These are phyloP conservation scores for Rhyacichthys aspro DNA, from an alignment of 2,797 vertebrate species.

Conservation along the genomic window DNA sequence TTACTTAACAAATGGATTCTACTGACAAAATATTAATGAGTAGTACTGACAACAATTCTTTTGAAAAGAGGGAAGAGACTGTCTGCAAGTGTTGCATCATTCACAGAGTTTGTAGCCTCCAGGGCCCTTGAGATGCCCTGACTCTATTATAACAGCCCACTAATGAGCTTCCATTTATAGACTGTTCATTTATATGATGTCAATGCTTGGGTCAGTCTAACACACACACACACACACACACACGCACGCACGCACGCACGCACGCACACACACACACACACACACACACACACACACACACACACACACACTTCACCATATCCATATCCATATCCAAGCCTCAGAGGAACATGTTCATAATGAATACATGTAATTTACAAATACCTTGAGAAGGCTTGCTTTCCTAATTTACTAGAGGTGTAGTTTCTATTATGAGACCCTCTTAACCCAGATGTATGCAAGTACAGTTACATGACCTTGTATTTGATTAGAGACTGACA, in stretches of 20 bases:
- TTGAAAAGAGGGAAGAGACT: constrained; percentile 20
- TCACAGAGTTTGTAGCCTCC: constrained; percentile 50
- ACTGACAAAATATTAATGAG: neutral
- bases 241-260: constrained; percentile 36
- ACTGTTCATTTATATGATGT: constrained; percentile 74
- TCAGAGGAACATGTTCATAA: constrained; percentile 45
- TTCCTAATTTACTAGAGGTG: constrained; percentile 31
- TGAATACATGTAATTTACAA: constrained; percentile 52
- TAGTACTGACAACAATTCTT: constrained; percentile 23
- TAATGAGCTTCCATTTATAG: constrained; percentile 81
- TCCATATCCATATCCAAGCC: constrained; percentile 21
- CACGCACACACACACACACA: constrained; percentile 38
- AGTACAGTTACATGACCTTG: constrained; percentile 33
- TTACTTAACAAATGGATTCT: neutral
- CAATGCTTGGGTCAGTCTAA: constrained; percentile 65
- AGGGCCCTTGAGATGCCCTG: constrained; percentile 52
- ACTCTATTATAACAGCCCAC: constrained; percentile 63
- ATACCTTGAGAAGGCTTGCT: constrained; percentile 50
- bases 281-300: constrained; percentile 38
- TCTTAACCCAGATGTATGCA: constrained; percentile 48
- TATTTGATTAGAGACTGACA: constrained; percentile 13
- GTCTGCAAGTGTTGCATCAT: constrained; percentile 53
- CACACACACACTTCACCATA: constrained; percentile 22
- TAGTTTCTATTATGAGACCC: constrained; percentile 42
- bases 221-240: constrained; percentile 36